Percentiles rank a stretch among this genome's conserved stretches.
phyloP scores from a whole-genome alignment of 2,113 vertebrate genomes.

The Kryptolebias marmoratus region DNA sequence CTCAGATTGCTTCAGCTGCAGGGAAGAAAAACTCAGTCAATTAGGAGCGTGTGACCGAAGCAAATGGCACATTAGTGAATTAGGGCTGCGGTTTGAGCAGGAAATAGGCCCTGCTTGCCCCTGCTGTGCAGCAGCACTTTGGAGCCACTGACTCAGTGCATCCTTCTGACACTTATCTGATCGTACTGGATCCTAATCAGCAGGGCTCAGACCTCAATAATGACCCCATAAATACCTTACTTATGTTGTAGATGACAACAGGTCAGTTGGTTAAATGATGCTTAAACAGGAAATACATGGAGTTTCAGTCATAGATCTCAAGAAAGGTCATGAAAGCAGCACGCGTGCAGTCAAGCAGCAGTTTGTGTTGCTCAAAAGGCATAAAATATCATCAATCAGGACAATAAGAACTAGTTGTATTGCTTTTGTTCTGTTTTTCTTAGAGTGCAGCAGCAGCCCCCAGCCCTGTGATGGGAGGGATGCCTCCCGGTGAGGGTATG shows the following conservation, averaged over 20 bases:
- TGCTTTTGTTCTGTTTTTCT: background rate
- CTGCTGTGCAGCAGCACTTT: conserved; percentile 75
- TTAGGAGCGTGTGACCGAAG: conserved; percentile 77
- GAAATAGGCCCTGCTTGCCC: conserved; percentile 68
- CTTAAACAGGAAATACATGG: conserved; percentile 17
- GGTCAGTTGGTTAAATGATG: conserved; percentile 20
- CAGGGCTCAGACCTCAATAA: conserved; percentile 36
- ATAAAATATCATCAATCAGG: background rate
- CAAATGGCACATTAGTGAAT: conserved; percentile 83
- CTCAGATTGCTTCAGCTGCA: conserved; percentile 68
- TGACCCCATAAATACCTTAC: conserved; percentile 36
- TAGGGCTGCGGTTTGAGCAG: conserved; percentile 78
- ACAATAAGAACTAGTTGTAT: background rate
- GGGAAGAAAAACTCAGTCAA: conserved; percentile 72
- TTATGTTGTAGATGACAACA: conserved; percentile 4
- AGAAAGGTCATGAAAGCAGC: background rate
- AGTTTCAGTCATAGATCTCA: background rate
- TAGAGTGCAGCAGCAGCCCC: conserved; percentile 84
- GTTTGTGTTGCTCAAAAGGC: background rate
- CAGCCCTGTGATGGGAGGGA: conserved; percentile 83
- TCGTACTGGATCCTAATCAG: conserved; percentile 57
- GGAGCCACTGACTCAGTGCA: conserved; percentile 64
- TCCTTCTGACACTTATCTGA: conserved; percentile 68
- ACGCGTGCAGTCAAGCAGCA: background rate
- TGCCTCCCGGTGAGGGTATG: conserved; percentile 82